phyloP scores from a whole-genome alignment of 2,113 vertebrate species.

The Danionella cerebrum region DNA sequence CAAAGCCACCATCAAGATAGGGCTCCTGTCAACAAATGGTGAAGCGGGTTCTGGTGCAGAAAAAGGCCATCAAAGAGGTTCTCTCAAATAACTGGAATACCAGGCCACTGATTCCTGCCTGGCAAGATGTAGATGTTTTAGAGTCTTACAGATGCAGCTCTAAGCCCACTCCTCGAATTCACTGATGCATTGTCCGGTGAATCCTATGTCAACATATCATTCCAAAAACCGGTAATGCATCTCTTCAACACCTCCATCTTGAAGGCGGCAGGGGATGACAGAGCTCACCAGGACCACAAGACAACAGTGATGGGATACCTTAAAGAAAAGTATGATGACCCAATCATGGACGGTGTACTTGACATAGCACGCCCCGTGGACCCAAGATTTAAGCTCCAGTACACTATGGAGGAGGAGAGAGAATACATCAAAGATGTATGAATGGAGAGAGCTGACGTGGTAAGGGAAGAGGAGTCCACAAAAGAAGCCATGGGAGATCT shows the following conservation, averaged over 20 bases:
- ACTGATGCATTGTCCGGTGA: not conserved
- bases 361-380: not conserved
- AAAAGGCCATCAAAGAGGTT: not conserved
- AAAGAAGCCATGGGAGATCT: not conserved
- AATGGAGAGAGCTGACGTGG: not conserved
- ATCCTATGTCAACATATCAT: not conserved
- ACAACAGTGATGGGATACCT: slow-evolving; percentile 14
- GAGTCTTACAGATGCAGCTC: not conserved
- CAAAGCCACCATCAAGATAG: not conserved
- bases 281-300: not conserved
- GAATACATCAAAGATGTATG: not conserved
- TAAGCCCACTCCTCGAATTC: not conserved
- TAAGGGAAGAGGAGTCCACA: not conserved
- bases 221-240: not conserved
- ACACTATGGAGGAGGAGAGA: no score
- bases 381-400: no score
- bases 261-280: not conserved
- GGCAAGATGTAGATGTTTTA: not conserved
- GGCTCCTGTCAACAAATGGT: not conserved
- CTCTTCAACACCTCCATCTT: not conserved
- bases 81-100: not conserved
- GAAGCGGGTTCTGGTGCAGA: not conserved
- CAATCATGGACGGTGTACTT: not conserved
- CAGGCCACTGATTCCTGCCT: not conserved
- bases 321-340: not conserved